Conservation (phyloP, 1,140 invertebrate species). For the Drosophila busckii region DNA sequence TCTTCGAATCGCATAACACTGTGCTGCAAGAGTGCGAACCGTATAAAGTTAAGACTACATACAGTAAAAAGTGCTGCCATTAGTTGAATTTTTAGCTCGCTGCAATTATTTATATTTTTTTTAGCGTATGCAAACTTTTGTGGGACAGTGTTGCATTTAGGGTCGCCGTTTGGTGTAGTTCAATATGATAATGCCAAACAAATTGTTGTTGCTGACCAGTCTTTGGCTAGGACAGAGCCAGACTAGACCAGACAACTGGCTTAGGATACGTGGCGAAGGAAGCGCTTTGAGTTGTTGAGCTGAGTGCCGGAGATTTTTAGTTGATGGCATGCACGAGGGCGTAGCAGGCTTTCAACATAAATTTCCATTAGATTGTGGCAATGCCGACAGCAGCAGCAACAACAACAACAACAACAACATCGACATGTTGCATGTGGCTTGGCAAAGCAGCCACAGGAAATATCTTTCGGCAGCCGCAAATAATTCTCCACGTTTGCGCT, state of each 20-base stretch:
- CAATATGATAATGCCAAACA: conserved; percentile 70
- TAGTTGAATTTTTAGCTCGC: too few species aligned
- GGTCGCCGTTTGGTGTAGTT: conserved; percentile 52
- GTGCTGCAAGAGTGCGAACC: too few species aligned
- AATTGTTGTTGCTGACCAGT: conserved; percentile 54
- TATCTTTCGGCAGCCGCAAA: conserved; percentile 72
- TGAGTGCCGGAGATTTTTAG: conserved; percentile 24
- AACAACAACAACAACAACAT: background rate
- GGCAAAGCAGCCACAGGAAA: conserved; percentile 68
- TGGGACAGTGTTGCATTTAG: conserved; percentile 33
- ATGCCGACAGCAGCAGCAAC: conserved; percentile 15
- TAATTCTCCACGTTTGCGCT: conserved; percentile 73
- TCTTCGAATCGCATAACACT: too few species aligned
- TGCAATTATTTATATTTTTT: background rate
- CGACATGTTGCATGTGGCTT: conserved; percentile 65
- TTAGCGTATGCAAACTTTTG: background rate
- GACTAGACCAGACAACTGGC: too few species aligned
- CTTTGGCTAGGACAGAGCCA: conserved; percentile 17
- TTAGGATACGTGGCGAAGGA: conserved; percentile 1
- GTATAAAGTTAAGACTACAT: too few species aligned
- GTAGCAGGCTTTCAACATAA: conserved; percentile 70
- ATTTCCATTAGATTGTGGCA: conserved; percentile 74
- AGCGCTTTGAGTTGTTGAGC: background rate
- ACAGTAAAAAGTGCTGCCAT: too few species aligned
- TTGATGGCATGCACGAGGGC: conserved; percentile 32